Percentiles rank a stretch among this genome's conserved stretches.
Evolutionary conservation across 2,113 vertebrate genomes (phyloP).

Genomic region (Cochlearius cochlearius): DNA sequence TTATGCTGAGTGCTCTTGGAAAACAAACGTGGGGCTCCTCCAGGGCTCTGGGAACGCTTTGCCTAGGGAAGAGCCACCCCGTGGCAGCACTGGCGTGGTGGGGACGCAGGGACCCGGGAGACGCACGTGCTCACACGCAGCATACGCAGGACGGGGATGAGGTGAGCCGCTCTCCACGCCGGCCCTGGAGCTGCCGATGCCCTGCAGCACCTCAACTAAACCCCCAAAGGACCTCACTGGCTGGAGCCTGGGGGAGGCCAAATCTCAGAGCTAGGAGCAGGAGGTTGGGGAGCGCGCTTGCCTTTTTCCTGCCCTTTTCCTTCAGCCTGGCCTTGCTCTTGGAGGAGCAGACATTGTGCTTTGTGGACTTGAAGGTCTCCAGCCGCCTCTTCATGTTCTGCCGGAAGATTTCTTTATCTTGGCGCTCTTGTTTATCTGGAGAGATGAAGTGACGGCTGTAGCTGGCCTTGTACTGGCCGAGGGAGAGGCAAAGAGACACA

Average conservation of each 20-base stretch:
- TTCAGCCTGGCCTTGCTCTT: conserved; percentile 86
- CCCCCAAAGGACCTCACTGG: background rate
- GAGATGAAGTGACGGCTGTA: conserved; percentile 97
- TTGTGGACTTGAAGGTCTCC: conserved; percentile 92
- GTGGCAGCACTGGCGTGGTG: background rate
- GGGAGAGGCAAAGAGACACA: conserved; percentile 67
- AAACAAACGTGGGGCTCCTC: background rate
- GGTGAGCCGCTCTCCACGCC: rapidly evolving
- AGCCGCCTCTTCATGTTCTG: conserved; percentile 95
- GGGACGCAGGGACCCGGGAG: rapidly evolving
- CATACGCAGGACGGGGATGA: background rate
- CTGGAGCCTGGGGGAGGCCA: background rate
- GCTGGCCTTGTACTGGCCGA: conserved; percentile 90
- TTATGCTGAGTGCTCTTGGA: background rate
- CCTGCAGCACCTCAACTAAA: background rate
- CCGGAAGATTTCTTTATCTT: conserved; percentile 94
- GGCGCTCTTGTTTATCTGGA: conserved; percentile 87
- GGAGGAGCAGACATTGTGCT: conserved; percentile 78
- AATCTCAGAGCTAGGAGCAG: background rate
- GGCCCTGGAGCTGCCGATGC: background rate
- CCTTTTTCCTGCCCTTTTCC: conserved; percentile 91
- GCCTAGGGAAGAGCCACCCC: background rate
- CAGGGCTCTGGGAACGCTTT: background rate
- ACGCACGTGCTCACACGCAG: rapidly evolving
- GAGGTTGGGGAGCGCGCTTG: background rate